Evolutionary conservation across 2,888 invertebrate genomes (phyloP).

Genomic region (Drosophila stalkeri): DNA sequence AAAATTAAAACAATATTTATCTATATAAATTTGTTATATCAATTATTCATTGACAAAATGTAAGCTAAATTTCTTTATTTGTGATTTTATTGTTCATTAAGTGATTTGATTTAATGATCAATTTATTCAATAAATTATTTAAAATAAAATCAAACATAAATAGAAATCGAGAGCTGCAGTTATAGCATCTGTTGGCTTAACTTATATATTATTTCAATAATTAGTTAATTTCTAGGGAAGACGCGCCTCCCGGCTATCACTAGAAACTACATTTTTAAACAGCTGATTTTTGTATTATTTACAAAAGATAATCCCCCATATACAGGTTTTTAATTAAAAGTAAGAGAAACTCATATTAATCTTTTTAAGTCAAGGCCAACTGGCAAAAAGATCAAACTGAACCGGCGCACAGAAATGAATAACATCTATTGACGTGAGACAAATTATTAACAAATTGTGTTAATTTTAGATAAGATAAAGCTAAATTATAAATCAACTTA

Average conservation of each 20-base stretch:
- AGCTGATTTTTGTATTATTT: neutral
- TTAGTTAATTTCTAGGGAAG: neutral
- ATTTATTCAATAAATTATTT: neutral
- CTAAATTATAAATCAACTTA: neutral
- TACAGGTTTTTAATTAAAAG: constrained; percentile 10
- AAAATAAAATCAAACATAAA: neutral
- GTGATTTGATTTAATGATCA: neutral
- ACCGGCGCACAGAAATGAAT: neutral
- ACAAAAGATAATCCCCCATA: neutral
- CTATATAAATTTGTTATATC: too few relatives aligned
- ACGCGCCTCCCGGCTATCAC: neutral
- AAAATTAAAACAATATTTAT: too few relatives aligned
- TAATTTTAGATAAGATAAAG: neutral
- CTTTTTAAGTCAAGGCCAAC: neutral
- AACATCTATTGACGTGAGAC: neutral
- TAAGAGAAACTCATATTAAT: constrained; percentile 1
- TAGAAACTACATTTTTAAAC: neutral
- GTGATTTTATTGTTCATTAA: neutral
- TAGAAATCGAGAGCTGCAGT: neutral
- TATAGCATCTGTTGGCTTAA: neutral
- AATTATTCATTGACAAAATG: neutral
- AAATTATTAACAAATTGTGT: neutral
- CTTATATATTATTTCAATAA: constrained; percentile 3
- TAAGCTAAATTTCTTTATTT: too few relatives aligned
- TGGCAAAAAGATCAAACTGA: neutral